Evolutionary conservation across 2,888 invertebrate genomes (phyloP).

Genomic region (Philaethria dido): DNA sequence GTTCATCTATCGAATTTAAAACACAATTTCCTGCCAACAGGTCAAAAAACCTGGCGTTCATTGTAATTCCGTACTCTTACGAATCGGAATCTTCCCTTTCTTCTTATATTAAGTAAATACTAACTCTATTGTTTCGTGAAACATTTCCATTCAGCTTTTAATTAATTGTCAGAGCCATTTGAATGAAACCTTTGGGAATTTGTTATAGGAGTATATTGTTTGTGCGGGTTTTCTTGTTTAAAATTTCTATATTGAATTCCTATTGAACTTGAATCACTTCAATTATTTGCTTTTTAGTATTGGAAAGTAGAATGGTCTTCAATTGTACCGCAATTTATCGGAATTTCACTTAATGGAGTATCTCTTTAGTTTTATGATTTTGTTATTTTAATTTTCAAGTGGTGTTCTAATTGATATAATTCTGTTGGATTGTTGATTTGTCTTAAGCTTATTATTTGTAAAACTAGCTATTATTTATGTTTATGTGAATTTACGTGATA

Average conservation of each 20-base stretch:
- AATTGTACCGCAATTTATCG: constrained; percentile 3
- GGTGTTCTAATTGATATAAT: too few species aligned
- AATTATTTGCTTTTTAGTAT: constrained; percentile 30
- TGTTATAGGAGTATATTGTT: constrained; percentile 65
- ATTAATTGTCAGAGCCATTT: constrained; percentile 72
- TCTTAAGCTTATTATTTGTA: too few species aligned
- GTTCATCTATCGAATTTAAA: neutral
- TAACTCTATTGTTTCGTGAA: constrained; percentile 59
- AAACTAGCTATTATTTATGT: too few species aligned
- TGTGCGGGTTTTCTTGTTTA: constrained; percentile 61
- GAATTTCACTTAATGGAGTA: neutral
- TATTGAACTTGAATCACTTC: constrained; percentile 34
- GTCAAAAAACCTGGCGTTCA: neutral
- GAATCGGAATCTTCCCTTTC: constrained; percentile 34
- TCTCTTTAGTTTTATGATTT: neutral
- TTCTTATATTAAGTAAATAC: constrained; percentile 57
- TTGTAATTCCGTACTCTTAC: constrained; percentile 21
- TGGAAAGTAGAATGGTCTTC: neutral
- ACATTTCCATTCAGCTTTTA: constrained; percentile 66
- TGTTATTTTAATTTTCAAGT: neutral
- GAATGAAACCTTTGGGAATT: constrained; percentile 71
- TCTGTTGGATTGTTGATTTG: too few species aligned
- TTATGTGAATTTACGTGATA: too few species aligned
- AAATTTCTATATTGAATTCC: constrained; percentile 40
- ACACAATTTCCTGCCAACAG: neutral